These are phyloP conservation scores for Rhipidura dahli DNA, from an alignment of 2,113 vertebrate genomes.

Conservation along the genomic window DNA sequence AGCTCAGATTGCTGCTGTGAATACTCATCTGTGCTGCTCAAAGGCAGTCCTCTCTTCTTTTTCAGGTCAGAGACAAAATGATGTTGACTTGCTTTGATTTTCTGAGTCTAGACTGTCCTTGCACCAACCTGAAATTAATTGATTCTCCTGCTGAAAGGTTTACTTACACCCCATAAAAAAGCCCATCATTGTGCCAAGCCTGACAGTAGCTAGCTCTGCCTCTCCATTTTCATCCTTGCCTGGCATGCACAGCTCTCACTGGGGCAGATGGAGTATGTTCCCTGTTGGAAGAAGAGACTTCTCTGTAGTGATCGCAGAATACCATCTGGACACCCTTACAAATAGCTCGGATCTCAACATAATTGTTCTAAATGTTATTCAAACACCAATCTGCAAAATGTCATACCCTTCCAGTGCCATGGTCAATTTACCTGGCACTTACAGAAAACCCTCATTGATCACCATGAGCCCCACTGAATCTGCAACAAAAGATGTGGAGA, in stretches of 20 bases:
- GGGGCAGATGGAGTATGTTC: neutral
- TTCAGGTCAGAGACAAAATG: constrained; percentile 36
- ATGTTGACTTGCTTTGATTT: constrained; percentile 39
- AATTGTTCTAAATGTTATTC: neutral
- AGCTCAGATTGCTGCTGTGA: neutral
- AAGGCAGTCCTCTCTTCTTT: neutral
- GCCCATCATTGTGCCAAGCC: neutral
- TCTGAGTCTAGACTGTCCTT: constrained; percentile 17
- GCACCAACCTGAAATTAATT: neutral
- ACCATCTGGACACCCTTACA: neutral
- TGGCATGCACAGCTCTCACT: neutral
- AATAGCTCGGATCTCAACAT: neutral
- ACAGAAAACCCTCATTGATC: neutral
- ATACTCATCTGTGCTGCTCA: neutral
- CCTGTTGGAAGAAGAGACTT: neutral
- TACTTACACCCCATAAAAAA: neutral
- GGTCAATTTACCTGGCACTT: neutral
- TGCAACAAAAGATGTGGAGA: neutral
- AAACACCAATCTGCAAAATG: neutral
- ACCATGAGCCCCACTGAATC: neutral
- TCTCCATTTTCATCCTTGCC: neutral
- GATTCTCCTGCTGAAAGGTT: neutral
- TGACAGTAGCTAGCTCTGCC: neutral
- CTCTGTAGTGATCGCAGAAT: neutral
- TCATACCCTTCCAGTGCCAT: neutral